Conservation (phyloP, 1,140 invertebrate species). For the Solenopsis invicta region DNA sequence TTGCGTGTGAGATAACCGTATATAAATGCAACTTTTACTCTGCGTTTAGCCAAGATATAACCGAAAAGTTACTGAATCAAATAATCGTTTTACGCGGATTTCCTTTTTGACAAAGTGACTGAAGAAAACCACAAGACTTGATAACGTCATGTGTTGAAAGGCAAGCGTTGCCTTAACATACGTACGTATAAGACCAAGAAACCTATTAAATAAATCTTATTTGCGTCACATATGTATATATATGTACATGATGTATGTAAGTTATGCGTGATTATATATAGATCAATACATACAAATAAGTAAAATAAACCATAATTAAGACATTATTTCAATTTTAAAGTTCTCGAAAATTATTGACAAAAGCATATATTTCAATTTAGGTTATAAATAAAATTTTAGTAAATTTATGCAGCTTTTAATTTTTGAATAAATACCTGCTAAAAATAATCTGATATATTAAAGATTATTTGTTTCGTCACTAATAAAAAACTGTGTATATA, state of each 20-base stretch:
- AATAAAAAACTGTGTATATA: background rate
- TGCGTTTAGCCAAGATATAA: background rate
- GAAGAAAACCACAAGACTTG: constrained; percentile 64
- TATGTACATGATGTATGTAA: background rate
- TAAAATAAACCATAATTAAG: background rate
- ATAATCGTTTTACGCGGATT: constrained; percentile 2
- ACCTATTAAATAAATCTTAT: constrained; percentile 66
- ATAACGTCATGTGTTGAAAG: constrained; percentile 66
- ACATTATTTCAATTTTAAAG: background rate
- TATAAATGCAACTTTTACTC: background rate
- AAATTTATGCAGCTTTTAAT: background rate
- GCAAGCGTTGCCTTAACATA: background rate
- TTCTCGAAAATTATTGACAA: background rate
- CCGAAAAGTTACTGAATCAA: constrained; percentile 7
- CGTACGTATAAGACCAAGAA: constrained; percentile 36
- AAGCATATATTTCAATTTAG: background rate
- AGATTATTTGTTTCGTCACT: background rate
- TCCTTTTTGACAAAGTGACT: constrained; percentile 47
- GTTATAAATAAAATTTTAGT: background rate
- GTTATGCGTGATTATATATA: constrained; percentile 21
- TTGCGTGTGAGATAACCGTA: background rate
- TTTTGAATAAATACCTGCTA: background rate
- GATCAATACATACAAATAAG: background rate
- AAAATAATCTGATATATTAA: background rate
- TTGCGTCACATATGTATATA: background rate